phyloP scores from a whole-genome alignment of 92 coral and sea anemone genomes.

The Muricea muricata region DNA sequence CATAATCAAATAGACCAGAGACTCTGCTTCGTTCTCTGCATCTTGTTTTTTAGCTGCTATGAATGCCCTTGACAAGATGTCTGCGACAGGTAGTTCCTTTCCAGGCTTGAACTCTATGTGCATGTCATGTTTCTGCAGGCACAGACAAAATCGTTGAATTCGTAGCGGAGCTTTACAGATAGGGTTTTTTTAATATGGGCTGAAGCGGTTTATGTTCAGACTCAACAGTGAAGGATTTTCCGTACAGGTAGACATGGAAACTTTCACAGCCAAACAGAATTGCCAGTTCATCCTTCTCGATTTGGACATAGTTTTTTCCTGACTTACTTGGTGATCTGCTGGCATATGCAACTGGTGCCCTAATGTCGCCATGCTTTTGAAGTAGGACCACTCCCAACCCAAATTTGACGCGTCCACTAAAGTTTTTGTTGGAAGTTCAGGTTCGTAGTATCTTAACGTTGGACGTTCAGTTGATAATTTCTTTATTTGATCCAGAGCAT shows the following conservation, averaged over 20 bases:
- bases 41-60: neutral
- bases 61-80: neutral
- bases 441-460: neutral
- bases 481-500: neutral
- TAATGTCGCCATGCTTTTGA: too few relatives aligned
- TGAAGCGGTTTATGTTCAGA: constrained; percentile 15
- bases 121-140: too few relatives aligned
- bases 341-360: constrained; percentile 26
- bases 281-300: constrained; percentile 9
- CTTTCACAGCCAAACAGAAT: constrained; percentile 7
- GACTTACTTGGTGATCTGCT: constrained; percentile 4
- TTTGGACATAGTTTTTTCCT: constrained; percentile 2
- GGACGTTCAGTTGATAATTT: neutral
- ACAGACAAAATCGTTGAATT: too few relatives aligned
- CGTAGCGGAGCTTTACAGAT: too few relatives aligned
- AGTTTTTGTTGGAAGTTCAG: neutral
- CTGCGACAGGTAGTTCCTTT: too few relatives aligned
- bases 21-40: constrained; percentile 1
- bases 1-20: neutral
- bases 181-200: constrained; percentile 16
- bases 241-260: constrained; percentile 25
- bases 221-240: too few relatives aligned
- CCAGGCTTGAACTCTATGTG: too few relatives aligned
- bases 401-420: too few relatives aligned
- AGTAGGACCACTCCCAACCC: too few relatives aligned